These are phyloP conservation scores for Cosmopolites sordidus DNA, from an alignment of 2,888 invertebrate genomes.

Conservation along the genomic window DNA sequence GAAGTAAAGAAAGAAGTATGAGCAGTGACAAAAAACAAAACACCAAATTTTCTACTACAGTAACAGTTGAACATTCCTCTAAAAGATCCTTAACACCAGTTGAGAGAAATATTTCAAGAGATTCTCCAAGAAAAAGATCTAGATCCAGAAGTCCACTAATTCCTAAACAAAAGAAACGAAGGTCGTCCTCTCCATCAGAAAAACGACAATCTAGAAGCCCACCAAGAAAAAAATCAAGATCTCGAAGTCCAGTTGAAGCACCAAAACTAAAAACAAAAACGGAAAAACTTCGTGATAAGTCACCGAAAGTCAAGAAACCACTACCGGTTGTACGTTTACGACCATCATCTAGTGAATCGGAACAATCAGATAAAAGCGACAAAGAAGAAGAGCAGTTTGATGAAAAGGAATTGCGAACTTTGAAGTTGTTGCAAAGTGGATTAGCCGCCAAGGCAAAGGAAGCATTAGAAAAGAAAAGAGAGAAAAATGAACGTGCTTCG, in stretches of 20 bases:
- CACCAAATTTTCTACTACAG: not conserved
- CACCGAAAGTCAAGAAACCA: constrained; percentile 34
- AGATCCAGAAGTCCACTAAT: not conserved
- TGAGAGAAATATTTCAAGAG: constrained; percentile 3
- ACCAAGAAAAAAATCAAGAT: constrained; percentile 15
- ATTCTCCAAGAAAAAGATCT: not conserved
- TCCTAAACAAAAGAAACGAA: not conserved
- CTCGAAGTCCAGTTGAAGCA: constrained; percentile 10
- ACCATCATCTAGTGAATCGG: constrained; percentile 55
- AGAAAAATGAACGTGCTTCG: constrained; percentile 16
- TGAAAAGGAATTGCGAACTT: constrained; percentile 63
- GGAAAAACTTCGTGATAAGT: constrained; percentile 11
- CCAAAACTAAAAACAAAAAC: constrained; percentile 24
- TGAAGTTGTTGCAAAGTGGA: constrained; percentile 62
- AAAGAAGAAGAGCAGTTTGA: constrained; percentile 54
- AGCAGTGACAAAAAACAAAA: not conserved
- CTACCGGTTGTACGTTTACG: constrained; percentile 54
- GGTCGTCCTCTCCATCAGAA: constrained; percentile 4
- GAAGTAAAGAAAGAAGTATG: constrained; percentile 6
- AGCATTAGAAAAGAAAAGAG: constrained; percentile 55
- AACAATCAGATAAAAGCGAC: constrained; percentile 49
- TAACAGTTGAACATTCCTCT: constrained; percentile 1
- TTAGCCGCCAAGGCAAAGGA: constrained; percentile 70
- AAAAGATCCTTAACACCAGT: constrained; percentile 7
- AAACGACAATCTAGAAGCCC: constrained; percentile 7